Percentiles rank a stretch among this genome's conserved stretches.
phyloP scores from a whole-genome alignment of 2,797 vertebrate genomes.

The Chrosomus eos region DNA sequence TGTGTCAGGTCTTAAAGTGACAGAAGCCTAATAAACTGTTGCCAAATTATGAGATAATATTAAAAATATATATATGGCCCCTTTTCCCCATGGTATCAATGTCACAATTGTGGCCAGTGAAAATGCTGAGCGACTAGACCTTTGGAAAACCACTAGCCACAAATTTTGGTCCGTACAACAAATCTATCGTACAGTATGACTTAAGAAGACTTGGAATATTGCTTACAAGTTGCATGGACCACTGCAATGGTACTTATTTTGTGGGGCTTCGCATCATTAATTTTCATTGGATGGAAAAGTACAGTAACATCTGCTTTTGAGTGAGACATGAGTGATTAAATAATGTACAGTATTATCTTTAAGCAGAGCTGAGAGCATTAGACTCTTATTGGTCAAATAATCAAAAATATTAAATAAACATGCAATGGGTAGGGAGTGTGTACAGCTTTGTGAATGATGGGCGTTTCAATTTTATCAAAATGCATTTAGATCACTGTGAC shows the following conservation, averaged over 20 bases:
- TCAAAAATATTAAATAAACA: not conserved
- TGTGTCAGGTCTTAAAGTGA: too few relatives aligned
- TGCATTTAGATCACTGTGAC: not conserved
- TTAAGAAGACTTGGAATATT: not conserved
- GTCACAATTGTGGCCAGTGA: too few relatives aligned
- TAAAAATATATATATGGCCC: too few relatives aligned
- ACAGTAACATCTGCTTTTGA: not conserved
- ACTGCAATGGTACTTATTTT: not conserved
- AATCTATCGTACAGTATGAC: not conserved
- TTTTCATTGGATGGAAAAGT: not conserved
- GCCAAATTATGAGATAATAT: too few relatives aligned
- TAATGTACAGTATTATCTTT: not conserved
- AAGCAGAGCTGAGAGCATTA: not conserved
- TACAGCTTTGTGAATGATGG: not conserved
- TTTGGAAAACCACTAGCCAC: too few relatives aligned
- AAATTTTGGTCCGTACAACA: not conserved
- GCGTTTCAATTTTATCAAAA: not conserved
- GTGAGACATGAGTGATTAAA: not conserved
- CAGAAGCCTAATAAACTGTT: too few relatives aligned
- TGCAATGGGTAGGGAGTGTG: not conserved
- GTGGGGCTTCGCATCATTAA: not conserved
- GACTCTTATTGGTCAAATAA: not conserved
- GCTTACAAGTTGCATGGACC: not conserved
- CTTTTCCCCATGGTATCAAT: too few relatives aligned
- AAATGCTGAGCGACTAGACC: too few relatives aligned